These are phyloP conservation scores for Monodelphis domestica DNA, from an alignment of 2,797 vertebrate genomes.

Conservation along the genomic window DNA sequence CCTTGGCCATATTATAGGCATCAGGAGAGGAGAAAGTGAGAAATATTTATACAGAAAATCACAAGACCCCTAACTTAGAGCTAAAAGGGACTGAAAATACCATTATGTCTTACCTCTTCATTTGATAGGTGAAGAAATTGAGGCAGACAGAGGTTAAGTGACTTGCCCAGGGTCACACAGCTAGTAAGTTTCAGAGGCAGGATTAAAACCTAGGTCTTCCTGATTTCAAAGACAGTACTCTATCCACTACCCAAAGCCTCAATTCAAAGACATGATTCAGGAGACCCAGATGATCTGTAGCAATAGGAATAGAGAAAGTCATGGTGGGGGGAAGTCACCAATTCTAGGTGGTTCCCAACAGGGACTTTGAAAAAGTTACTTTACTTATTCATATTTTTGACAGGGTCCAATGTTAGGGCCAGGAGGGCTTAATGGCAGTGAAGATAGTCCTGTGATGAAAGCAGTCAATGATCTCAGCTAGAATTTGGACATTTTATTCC, in stretches of 20 bases:
- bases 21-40: not conserved
- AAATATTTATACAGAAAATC: not conserved
- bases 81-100: not conserved
- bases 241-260: not conserved
- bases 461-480: not conserved
- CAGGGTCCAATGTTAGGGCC: not conserved
- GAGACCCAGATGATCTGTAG: not conserved
- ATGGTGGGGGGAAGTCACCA: not conserved
- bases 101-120: not conserved
- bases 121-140: not conserved
- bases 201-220: not conserved
- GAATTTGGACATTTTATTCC: not conserved
- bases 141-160: not conserved
- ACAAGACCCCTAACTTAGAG: not conserved
- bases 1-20: not conserved
- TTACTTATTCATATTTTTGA: not conserved
- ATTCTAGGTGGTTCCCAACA: not conserved
- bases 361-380: not conserved
- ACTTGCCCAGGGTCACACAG: not conserved
- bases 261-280: not conserved
- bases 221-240: not conserved
- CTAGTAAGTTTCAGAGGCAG: not conserved
- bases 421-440: not conserved
- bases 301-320: not conserved
- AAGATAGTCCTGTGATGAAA: not conserved